phyloP scores from a whole-genome alignment of 2,797 vertebrate species.

The Rhinella marina region DNA sequence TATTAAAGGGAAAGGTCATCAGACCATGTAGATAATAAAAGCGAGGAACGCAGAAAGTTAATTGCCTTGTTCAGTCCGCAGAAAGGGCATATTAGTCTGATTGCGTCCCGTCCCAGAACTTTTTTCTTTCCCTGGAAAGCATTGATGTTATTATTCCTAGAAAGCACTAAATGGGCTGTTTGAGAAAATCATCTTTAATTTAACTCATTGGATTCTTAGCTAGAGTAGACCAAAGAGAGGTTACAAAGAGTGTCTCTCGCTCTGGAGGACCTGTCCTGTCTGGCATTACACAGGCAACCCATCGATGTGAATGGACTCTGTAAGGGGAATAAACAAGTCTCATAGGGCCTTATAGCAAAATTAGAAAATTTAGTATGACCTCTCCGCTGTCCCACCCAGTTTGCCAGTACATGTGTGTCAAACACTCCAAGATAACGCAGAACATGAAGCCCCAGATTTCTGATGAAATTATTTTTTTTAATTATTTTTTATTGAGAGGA shows the following conservation, averaged over 20 bases:
- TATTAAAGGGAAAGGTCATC: conserved; percentile 56
- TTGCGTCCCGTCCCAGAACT: neutral
- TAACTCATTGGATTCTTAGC: neutral
- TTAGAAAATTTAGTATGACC: no score
- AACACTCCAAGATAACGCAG: no score
- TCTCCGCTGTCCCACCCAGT: no score
- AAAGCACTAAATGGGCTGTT: neutral
- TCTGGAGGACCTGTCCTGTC: neutral
- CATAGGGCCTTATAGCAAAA: no score
- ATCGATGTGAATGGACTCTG: neutral
- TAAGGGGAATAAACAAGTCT: no score
- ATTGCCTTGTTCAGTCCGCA: conserved; percentile 50
- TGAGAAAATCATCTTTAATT: neutral
- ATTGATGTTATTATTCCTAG: neutral
- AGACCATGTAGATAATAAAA: conserved; percentile 55
- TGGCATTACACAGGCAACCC: no score
- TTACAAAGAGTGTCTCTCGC: neutral
- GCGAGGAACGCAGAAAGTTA: conserved; percentile 47
- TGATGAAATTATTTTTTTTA: no score
- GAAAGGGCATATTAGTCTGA: conserved; percentile 54
- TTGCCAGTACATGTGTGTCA: no score
- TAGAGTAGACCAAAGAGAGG: no score
- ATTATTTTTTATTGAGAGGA: no score
- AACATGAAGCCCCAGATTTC: no score
- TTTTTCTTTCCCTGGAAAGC: conserved; percentile 17